A percentile compares a stretch with the other conserved stretches of the same genome.
Evolutionary conservation across 2,797 vertebrate genomes (phyloP).

Genomic region (Ctenosaura bakeri): DNA sequence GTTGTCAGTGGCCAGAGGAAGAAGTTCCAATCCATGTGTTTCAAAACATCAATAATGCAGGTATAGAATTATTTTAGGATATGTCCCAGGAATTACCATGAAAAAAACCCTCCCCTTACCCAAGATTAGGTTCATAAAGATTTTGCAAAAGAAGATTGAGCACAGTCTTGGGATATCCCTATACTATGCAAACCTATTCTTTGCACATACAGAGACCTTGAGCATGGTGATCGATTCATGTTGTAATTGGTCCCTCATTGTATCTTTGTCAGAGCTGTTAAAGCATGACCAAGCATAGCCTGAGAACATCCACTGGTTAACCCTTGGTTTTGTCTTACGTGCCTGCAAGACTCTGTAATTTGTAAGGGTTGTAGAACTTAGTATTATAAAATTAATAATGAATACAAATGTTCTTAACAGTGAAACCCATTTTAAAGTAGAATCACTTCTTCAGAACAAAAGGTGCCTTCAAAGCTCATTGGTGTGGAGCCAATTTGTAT

Average conservation of each 20-base stretch:
- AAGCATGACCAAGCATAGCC: background rate
- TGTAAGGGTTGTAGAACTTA: background rate
- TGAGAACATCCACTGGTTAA: background rate
- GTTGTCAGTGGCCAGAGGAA: too few relatives aligned
- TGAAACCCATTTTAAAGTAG: background rate
- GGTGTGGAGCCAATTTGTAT: background rate
- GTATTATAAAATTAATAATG: background rate
- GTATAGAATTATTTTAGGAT: background rate
- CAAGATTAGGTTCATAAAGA: background rate
- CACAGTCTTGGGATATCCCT: background rate
- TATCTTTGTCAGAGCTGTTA: background rate
- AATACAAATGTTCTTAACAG: background rate
- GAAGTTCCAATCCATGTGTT: background rate
- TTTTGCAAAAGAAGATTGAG: background rate
- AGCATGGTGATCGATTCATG: background rate
- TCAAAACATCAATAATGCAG: background rate
- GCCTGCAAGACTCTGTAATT: background rate
- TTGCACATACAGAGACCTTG: background rate
- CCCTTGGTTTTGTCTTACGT: background rate
- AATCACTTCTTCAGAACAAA: background rate
- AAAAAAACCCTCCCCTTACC: too few relatives aligned
- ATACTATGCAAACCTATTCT: background rate
- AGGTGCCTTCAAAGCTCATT: background rate
- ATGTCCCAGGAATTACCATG: too few relatives aligned
- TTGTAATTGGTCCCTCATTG: background rate